A percentile compares a stretch with the other conserved stretches of the same genome.
phyloP scores from a whole-genome alignment of 2,113 vertebrate species.

The Misgurnus mizolepis region DNA sequence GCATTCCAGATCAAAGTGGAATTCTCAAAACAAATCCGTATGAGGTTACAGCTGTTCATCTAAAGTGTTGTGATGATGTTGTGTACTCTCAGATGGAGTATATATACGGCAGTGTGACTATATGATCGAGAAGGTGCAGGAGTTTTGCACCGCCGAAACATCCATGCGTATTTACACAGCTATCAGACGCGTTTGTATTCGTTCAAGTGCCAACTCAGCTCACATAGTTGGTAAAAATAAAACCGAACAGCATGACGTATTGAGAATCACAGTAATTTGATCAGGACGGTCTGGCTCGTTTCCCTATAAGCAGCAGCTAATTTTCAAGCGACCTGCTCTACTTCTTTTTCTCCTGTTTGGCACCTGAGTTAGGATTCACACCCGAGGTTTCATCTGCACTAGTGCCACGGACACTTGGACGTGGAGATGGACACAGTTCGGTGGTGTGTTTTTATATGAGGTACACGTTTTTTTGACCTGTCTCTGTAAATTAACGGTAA shows the following conservation, averaged over 20 bases:
- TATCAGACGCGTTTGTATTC: constrained; percentile 4
- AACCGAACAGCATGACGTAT: constrained; percentile 39
- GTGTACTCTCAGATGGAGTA: neutral
- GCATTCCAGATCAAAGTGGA: neutral
- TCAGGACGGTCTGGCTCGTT: constrained; percentile 57
- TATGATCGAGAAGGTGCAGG: constrained; percentile 10
- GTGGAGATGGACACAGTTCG: constrained; percentile 56
- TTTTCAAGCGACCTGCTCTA: constrained; percentile 67
- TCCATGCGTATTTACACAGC: constrained; percentile 35
- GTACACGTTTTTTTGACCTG: constrained; percentile 51
- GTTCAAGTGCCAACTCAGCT: constrained; percentile 35
- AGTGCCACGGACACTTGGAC: constrained; percentile 64
- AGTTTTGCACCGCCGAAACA: constrained; percentile 2
- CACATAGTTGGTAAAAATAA: constrained; percentile 38
- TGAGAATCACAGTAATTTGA: constrained; percentile 61
- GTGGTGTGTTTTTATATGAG: constrained; percentile 58
- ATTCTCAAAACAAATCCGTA: constrained; percentile 21
- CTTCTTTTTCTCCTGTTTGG: constrained; percentile 75
- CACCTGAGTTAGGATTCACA: constrained; percentile 77
- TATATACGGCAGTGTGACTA: constrained; percentile 27
- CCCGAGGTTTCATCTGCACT: constrained; percentile 56
- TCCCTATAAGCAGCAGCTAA: constrained; percentile 59
- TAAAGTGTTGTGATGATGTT: constrained; percentile 16
- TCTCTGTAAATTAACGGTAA: constrained; percentile 42
- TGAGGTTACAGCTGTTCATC: neutral